A percentile compares a stretch with the other conserved stretches of the same genome.
Evolutionary conservation across 2,888 invertebrate genomes (phyloP).

Genomic region (Augochlorella aurata): DNA sequence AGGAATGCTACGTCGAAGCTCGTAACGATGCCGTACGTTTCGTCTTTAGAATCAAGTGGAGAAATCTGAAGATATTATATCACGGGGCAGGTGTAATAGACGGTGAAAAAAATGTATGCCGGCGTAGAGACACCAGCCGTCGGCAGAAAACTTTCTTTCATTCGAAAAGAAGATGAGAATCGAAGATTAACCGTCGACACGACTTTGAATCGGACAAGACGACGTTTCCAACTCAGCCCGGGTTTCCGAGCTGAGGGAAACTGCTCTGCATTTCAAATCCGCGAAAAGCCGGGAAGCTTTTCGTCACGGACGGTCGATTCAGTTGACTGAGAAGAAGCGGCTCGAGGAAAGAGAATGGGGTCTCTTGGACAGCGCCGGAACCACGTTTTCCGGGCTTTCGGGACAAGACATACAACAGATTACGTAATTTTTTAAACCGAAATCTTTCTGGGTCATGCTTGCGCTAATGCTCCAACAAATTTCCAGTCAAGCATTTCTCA

Average conservation of each 20-base stretch:
- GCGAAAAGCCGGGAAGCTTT: conserved; percentile 63
- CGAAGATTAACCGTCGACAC: conserved; percentile 59
- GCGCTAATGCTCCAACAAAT: not conserved
- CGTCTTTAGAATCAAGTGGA: conserved; percentile 25
- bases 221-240: conserved; percentile 59
- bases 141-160: conserved; percentile 58
- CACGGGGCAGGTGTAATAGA: conserved; percentile 37
- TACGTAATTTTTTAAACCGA: not conserved
- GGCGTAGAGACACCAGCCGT: conserved; percentile 21
- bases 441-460: not conserved
- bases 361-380: conserved; percentile 37
- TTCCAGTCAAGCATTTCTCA: too few species aligned
- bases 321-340: conserved; percentile 42
- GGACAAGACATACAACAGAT: conserved; percentile 7
- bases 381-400: not conserved
- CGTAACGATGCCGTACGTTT: not conserved
- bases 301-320: conserved; percentile 67
- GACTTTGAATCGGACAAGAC: conserved; percentile 61
- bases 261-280: conserved; percentile 69
- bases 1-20: not conserved
- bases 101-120: conserved; percentile 23
- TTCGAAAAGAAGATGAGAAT: conserved; percentile 47
- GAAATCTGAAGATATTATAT: conserved; percentile 21
- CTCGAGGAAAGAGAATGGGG: conserved; percentile 27
- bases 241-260: conserved; percentile 56